A percentile compares a stretch with the other conserved stretches of the same genome.
These are phyloP conservation scores for Steatocranus sp. DNA, from an alignment of 2,797 vertebrate species.

Conservation along the genomic window DNA sequence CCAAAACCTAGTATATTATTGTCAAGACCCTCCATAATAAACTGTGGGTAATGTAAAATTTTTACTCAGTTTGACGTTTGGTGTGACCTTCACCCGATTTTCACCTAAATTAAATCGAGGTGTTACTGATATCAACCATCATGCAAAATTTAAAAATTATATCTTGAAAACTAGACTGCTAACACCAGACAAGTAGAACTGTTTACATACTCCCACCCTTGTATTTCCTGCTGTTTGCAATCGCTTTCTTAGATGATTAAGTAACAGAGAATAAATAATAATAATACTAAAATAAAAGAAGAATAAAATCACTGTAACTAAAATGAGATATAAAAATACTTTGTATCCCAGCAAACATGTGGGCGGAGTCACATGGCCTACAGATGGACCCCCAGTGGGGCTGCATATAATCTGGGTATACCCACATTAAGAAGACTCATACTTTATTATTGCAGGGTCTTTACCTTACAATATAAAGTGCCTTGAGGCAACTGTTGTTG, in stretches of 20 bases:
- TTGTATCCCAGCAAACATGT: neutral
- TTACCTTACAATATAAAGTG: neutral
- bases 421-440: neutral
- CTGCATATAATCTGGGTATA: neutral
- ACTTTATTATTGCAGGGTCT: neutral
- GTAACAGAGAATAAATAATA: neutral
- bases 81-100: neutral
- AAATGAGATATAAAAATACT: neutral
- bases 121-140: neutral
- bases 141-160: neutral
- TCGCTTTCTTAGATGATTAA: accelerated
- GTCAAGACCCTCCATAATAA: neutral
- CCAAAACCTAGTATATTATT: neutral
- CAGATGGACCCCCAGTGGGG: neutral
- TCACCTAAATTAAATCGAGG: neutral
- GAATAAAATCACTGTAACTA: neutral
- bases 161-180: neutral
- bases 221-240: neutral
- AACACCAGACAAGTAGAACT: neutral
- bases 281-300: neutral
- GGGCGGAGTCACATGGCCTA: neutral
- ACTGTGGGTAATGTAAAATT: neutral
- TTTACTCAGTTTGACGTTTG: neutral
- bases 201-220: neutral
- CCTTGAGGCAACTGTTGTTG: neutral